Conservation (phyloP, 2,113 vertebrate species). For the Potamarius usumacintae region DNA sequence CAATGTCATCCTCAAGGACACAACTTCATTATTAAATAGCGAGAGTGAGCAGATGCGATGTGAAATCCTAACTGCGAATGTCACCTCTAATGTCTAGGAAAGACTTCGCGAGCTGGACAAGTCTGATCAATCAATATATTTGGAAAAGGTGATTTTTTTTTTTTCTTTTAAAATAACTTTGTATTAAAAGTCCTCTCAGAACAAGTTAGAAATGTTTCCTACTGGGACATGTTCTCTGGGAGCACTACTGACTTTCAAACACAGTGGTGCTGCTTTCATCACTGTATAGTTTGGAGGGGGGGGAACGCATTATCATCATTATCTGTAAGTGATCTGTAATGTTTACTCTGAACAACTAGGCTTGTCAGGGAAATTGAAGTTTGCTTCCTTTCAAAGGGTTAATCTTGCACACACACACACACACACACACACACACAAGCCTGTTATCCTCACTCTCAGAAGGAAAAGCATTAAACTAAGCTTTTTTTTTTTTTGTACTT, state of each 20-base stretch:
- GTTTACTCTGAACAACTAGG: constrained; percentile 11
- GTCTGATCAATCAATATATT: background rate
- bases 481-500: background rate
- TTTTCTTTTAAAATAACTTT: background rate
- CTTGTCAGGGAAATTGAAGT: background rate
- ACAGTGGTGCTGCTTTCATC: background rate
- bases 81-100: constrained; percentile 31
- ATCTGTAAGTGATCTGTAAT: constrained; percentile 18
- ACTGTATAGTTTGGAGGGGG: background rate
- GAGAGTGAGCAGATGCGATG: constrained; percentile 44
- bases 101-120: background rate
- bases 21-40: constrained; percentile 56
- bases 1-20: constrained; percentile 73
- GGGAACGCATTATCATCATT: background rate
- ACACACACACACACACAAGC: background rate
- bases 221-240: background rate
- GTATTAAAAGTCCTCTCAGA: background rate
- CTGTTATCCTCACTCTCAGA: background rate
- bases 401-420: background rate
- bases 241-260: constrained; percentile 3
- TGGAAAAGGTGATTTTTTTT: background rate
- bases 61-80: constrained; percentile 31
- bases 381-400: constrained; percentile 2
- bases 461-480: background rate
- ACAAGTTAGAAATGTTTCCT: background rate